Base-by-base conservation (phyloP, 23 tunicate species). In the Clavelina lepadiformis region DNA sequence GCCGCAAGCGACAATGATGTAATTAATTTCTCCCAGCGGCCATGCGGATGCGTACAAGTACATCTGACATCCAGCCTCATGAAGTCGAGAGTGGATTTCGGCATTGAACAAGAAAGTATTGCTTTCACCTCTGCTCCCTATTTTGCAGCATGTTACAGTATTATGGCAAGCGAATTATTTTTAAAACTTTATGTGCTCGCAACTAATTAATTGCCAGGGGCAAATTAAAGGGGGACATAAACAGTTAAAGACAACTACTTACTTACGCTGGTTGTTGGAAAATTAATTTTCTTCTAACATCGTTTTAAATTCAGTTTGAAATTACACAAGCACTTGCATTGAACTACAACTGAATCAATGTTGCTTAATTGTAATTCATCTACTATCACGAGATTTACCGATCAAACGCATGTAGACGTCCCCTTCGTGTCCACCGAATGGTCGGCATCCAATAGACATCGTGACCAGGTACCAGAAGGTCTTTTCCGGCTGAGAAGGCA, bases 341-440 rank as follows among this genome's bases (percentile, higher is more conserved):
- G n/a, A n/a, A n/a, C n/a, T n/a, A n/a, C n/a, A n/a, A n/a, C n/a
- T n/a, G n/a, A n/a, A n/a, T n/a, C n/a, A n/a, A n/a, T n/a, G n/a
- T n/a, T n/a, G n/a, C n/a, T n/a, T n/a, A n/a, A n/a, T n/a, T n/a
- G n/a, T n/a, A n/a, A n/a, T n/a, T n/a, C n/a, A n/a, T n/a, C n/a
- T n/a, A n/a, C n/a, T n/a, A n/a, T n/a, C n/a, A n/a, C n/a, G n/a
- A n/a, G n/a, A 33, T 68, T 78, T 72, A 86, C 95, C 96, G 0
- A 66, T 53, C 23, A 87, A 46, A n/a, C 56, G 74, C 15, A 87
- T 31, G 61, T 51, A 79, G 6, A 87, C 65, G 46, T 87, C 86
- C 2, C 96, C 96, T 51, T 87, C 96, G 35, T 79, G 78, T 24
- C 96, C 96, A 8, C 86, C 96, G 86, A 86, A 87, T 13, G 96